phyloP scores from a whole-genome alignment of 2,888 invertebrate species.

The Ceraclea dissimilis region DNA sequence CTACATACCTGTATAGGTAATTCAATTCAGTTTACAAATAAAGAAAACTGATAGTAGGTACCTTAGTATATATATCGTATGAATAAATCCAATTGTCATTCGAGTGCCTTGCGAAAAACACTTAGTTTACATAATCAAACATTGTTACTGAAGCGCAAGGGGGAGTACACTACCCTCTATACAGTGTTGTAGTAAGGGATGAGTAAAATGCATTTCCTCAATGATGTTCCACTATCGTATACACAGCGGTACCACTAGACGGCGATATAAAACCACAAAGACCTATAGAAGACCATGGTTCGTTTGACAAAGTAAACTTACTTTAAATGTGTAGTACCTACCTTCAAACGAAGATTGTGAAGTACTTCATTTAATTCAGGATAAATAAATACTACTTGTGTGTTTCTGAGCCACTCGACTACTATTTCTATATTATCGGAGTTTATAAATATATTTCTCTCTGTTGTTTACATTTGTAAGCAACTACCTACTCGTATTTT shows the following conservation, averaged over 20 bases:
- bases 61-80: background rate
- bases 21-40: background rate
- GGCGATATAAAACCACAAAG: background rate
- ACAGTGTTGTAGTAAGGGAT: background rate
- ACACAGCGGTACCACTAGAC: background rate
- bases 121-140: constrained; percentile 1
- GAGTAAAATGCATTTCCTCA: background rate
- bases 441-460: too few relatives aligned
- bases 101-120: background rate
- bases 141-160: background rate
- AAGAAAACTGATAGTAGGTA: background rate
- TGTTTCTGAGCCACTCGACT: too few relatives aligned
- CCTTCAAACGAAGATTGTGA: background rate
- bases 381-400: background rate
- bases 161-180: background rate
- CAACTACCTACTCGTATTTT: too few relatives aligned
- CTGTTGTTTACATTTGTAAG: too few relatives aligned
- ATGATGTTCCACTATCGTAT: background rate
- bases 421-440: too few relatives aligned
- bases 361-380: background rate
- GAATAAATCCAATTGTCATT: background rate
- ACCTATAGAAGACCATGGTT: constrained; percentile 1
- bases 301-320: constrained; percentile 2
- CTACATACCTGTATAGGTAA: too few relatives aligned
- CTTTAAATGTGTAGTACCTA: background rate